These are phyloP conservation scores for Collichthys lucidus DNA, from an alignment of 2,113 vertebrate genomes.

Conservation along the genomic window DNA sequence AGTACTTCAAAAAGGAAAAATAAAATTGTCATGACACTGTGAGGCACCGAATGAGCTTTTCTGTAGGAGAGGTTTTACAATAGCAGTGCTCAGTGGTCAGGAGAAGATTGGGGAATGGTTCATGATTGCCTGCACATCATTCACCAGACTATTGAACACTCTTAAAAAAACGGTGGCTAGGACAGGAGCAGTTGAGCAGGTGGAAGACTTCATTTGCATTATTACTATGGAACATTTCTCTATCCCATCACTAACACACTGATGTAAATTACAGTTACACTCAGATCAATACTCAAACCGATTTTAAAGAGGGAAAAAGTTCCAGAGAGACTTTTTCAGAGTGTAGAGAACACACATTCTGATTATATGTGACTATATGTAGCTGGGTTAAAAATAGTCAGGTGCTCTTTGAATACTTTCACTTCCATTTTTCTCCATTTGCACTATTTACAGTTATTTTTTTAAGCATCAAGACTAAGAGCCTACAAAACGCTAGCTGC, in stretches of 20 bases:
- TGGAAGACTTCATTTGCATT: constrained; percentile 56
- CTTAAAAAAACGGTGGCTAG: constrained; percentile 31
- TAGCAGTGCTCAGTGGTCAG: constrained; percentile 35
- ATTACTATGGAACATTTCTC: constrained; percentile 27
- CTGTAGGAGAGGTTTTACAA: constrained; percentile 45
- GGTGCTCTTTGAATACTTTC: constrained; percentile 15
- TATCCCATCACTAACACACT: constrained; percentile 10
- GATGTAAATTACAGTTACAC: constrained; percentile 26
- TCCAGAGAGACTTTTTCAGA: constrained; percentile 50
- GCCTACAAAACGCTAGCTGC: neutral
- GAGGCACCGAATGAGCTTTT: constrained; percentile 33
- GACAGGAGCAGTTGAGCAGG: constrained; percentile 46
- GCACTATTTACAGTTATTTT: neutral
- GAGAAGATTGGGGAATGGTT: constrained; percentile 29
- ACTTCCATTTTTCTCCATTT: neutral
- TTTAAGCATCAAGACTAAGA: neutral
- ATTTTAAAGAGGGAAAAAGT: constrained; percentile 17
- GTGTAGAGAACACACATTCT: constrained; percentile 22
- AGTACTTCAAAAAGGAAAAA: constrained; percentile 20
- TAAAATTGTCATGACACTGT: constrained; percentile 28
- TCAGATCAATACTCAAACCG: constrained; percentile 55
- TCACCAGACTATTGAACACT: constrained; percentile 46
- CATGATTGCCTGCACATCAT: constrained; percentile 48
- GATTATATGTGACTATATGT: constrained; percentile 46
- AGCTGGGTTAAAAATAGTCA: constrained; percentile 35